Percentiles rank a stretch among this genome's conserved stretches.
Conservation (phyloP, 2,797 vertebrate genomes). For the Chiropotes sagulatus region DNA sequence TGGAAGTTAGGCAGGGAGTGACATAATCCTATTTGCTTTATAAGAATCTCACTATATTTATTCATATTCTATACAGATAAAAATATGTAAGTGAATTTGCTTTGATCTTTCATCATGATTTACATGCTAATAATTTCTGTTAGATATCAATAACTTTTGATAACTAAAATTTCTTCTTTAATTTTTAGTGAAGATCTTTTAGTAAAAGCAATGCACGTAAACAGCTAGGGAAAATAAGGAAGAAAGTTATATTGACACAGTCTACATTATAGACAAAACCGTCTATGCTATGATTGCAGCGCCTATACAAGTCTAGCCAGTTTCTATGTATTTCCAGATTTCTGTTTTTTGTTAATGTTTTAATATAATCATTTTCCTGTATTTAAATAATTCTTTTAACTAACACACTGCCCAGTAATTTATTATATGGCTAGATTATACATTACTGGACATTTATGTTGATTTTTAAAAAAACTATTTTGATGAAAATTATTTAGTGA, state of each 20-base stretch:
- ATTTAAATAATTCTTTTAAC: neutral
- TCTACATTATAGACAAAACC: neutral
- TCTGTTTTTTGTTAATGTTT: neutral
- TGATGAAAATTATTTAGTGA: neutral
- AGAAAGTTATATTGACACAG: neutral
- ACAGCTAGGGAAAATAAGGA: neutral
- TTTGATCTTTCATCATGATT: neutral
- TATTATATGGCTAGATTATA: neutral
- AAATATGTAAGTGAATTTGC: neutral
- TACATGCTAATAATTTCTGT: neutral
- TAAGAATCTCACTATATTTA: neutral
- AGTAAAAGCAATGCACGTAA: neutral
- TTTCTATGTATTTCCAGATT: neutral
- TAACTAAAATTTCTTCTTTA: neutral
- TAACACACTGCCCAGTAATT: neutral
- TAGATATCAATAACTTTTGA: neutral
- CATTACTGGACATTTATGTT: neutral
- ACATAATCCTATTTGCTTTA: neutral
- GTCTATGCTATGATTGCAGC: neutral
- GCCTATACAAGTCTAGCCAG: neutral
- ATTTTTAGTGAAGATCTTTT: neutral
- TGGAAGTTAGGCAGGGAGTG: neutral
- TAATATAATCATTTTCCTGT: neutral
- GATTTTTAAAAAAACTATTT: neutral
- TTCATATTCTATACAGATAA: neutral